Evolutionary conservation across 2,797 vertebrate species (phyloP).

Genomic region (Oreortyx pictus): DNA sequence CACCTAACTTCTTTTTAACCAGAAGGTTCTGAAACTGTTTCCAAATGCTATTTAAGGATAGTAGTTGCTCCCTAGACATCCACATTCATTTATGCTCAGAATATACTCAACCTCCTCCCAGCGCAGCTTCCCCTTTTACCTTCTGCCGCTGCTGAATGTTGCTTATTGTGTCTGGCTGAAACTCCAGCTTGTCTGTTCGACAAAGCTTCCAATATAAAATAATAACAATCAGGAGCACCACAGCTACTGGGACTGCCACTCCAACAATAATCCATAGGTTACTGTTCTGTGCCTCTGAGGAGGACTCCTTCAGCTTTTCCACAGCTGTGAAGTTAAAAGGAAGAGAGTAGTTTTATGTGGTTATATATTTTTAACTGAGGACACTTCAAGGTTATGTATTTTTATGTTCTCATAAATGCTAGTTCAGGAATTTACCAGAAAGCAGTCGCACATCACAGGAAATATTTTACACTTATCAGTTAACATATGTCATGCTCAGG

Average conservation of each 20-base stretch:
- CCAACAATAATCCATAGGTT: slow-evolving; percentile 95
- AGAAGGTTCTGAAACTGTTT: not conserved
- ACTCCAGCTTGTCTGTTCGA: slow-evolving; percentile 95
- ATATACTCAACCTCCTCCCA: not conserved
- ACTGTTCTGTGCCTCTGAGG: slow-evolving; percentile 88
- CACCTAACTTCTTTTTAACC: not conserved
- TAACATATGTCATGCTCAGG: not conserved
- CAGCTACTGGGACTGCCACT: slow-evolving; percentile 90
- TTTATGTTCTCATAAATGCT: not conserved
- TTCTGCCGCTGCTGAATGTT: slow-evolving; percentile 97
- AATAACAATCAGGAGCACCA: slow-evolving; percentile 91
- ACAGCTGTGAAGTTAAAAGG: slow-evolving; percentile 81
- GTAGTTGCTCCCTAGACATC: not conserved
- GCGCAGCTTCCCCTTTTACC: slow-evolving; percentile 78
- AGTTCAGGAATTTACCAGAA: not conserved
- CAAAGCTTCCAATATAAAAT: slow-evolving; percentile 99
- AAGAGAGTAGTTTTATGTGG: not conserved
- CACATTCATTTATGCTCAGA: not conserved
- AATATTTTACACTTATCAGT: not conserved
- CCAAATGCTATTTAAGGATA: not conserved
- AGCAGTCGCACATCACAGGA: not conserved
- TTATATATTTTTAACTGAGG: not conserved
- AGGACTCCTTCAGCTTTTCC: slow-evolving; percentile 84
- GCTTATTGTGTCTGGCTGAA: slow-evolving; percentile 94
- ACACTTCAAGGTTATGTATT: not conserved